Evolutionary conservation across 2,113 vertebrate species (phyloP), one percentile per base, ranked within the genome.

Genomic region (Lanius collurio): DNA sequence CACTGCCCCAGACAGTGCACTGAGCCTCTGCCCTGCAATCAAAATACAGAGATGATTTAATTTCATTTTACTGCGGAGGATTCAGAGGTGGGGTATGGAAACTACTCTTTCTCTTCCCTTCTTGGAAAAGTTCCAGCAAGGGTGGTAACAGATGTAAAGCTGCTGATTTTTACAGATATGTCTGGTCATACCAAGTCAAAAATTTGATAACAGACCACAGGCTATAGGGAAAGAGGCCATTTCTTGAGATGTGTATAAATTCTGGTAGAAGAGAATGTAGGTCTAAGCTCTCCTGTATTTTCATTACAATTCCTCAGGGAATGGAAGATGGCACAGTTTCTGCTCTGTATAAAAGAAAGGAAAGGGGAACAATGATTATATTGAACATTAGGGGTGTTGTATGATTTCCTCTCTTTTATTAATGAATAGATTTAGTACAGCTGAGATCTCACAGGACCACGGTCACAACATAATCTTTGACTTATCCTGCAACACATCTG

Each of bases 1-100:
- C 9, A 0, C 35, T 11, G 4, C 41, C 20, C 30, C 7, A 11
- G 53, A 15, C 0, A 9, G 30, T 18, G 18, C 11, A 26, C 1
- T 31, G 2, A 44, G 56, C 23, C 49, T 60, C 59, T 77, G 68
- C 60, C 23, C 2, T 11, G 35, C 18, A 19, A 10, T 71, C 49
- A 35, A 47, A 84, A 33, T 15, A 52, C 0, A 1, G 30, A 31
- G 27, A 52, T 30, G 39, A 31, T 35, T 73, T n/a, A 17, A 59
- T 35, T 91, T 30, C 8, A 19, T n/a, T 71, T 67, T 53, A 44
- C n/a, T 70, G 77, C 50, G 50, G 49, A 56, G 33, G 35, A 78
- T 10, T 26, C 33, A 69, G 56, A 47, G 44, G 15, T 23, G 13
- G 30, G 13, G 20, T 37, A 24, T 55, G 44, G 52, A 63, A 70